Percentiles rank a stretch among this genome's conserved stretches.
Evolutionary conservation across 2,888 invertebrate species (phyloP).

Genomic region (Lithophane socia): DNA sequence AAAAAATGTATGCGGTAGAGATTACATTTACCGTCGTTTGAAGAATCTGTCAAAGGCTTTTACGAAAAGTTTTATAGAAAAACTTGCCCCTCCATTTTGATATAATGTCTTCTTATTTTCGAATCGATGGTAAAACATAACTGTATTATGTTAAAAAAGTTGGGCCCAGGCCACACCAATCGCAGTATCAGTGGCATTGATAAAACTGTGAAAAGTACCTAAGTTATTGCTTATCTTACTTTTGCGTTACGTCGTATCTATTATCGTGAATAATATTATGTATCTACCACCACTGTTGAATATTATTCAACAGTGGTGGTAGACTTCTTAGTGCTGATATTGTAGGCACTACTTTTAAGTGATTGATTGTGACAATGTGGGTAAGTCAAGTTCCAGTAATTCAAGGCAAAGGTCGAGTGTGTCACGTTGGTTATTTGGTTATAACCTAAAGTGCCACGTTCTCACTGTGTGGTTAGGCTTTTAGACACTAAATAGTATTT

Average conservation of each 20-base stretch:
- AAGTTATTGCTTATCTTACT: too few species aligned
- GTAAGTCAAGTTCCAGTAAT: constrained; percentile 12
- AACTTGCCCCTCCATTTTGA: background rate
- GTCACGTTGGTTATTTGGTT: constrained; percentile 25
- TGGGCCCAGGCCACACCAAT: too few species aligned
- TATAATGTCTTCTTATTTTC: background rate
- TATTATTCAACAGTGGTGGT: background rate
- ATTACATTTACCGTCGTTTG: background rate
- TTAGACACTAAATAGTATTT: background rate
- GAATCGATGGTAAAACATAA: too few species aligned
- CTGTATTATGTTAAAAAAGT: too few species aligned
- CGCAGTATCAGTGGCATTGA: too few species aligned
- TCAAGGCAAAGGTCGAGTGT: constrained; percentile 33
- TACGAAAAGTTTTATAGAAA: background rate
- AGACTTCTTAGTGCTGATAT: background rate
- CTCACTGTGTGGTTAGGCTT: constrained; percentile 2
- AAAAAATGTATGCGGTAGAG: background rate
- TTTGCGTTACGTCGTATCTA: background rate
- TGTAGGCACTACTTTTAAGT: constrained; percentile 20
- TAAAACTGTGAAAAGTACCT: too few species aligned
- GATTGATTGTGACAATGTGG: constrained; percentile 19
- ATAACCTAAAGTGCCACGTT: constrained; percentile 9
- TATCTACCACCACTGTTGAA: too few species aligned
- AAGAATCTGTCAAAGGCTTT: background rate
- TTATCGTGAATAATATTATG: background rate